Evolutionary conservation across 2,113 vertebrate species (phyloP), one percentile per base, ranked within the genome.

Genomic region (human): DNA sequence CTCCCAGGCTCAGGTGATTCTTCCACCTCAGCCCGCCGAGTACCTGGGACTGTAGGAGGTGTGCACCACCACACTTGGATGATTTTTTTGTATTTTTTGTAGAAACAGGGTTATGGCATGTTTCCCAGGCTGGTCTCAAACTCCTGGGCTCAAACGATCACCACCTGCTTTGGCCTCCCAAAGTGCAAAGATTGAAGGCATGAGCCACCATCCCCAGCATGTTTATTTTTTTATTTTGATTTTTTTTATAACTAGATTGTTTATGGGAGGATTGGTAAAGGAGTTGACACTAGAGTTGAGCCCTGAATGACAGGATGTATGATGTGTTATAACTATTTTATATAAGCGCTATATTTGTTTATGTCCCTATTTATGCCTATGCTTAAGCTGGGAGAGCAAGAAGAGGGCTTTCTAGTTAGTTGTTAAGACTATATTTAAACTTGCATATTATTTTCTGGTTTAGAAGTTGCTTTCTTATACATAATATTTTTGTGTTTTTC

Each of bases 381-480:
- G 27, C 17, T 80, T 91, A 61, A 72, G 30, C 30, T 52, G 18
- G 30, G 4, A 38, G n/a, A 64, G 14, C 18, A 85, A 59, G 32
- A 52, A 84, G 45, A 73, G 13, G 17, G 10, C 9, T 78, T 70
- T 82, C 27, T 84, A 45, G 57, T 57, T 2, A 27, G 59, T 43
- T 27, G 64, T 64, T 64, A 43, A 38, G 80, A 27, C 35, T 92
- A 6, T 64, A 43, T 79, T 92, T 92, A 92, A 84, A 55, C 8
- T 90, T 93, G 25, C 25, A 10, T 52, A 23, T 66, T 59, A 68
- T 86, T 80, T 95, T 85, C 72, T 86, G 32, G 18, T 79, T 80
- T 80, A 73, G 76, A 75, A 92, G 40, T 66, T 97, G 18, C 27
- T 96, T 68, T 93, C 45, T 75, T 79, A 17, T 80, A 43, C 30